Evolutionary conservation across 2,888 invertebrate species (phyloP), one percentile per base, ranked within the genome.

Genomic region (Apocheima hispidaria): DNA sequence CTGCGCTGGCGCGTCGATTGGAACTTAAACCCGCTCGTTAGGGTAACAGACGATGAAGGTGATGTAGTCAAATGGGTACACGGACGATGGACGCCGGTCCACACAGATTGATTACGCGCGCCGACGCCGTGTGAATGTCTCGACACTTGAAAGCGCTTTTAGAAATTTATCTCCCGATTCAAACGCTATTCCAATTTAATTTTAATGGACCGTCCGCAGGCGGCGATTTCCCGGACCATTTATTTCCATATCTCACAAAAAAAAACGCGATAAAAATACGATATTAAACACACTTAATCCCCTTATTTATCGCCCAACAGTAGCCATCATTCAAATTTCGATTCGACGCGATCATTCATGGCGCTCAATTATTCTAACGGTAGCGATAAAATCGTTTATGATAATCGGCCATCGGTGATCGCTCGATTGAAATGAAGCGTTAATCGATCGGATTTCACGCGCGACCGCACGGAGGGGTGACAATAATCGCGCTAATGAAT

Each of bases 401-500:
- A 76, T 79, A 77, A 79, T 77, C 74, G 75, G 72, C 28, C 74
- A 77, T 74, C 77, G 36, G 71, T 79, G 74, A 79, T 82, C 81
- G 82, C 83, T 81, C 78, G 70, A 77, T 78, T 71, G 73, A 76
- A 75, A 81, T 78, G 79, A 72, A 80, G 77, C 82, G 82, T 75
- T 84, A 82, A 86, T 82, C 81, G 86, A 86, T 86, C 80, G 83
- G 86, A 89, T 90, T 89, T 87, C 83, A 88, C 87, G 88, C 79
- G 69, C 63, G 78, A 74, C 76, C 76, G 82, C 84, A 75, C 81
- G 26, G 6, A 20, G 74, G 78, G 72, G 81, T 82, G 82, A 82
- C 81, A 82, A 84, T 81, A 87, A 85, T 87, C 81, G 74, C 78
- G 67, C 69, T 84, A 85, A 90, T 88, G 84, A 84, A 88, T 90